Base-by-base conservation (phyloP, 2,888 invertebrate genomes). In the Embidobia sp. region DNA sequence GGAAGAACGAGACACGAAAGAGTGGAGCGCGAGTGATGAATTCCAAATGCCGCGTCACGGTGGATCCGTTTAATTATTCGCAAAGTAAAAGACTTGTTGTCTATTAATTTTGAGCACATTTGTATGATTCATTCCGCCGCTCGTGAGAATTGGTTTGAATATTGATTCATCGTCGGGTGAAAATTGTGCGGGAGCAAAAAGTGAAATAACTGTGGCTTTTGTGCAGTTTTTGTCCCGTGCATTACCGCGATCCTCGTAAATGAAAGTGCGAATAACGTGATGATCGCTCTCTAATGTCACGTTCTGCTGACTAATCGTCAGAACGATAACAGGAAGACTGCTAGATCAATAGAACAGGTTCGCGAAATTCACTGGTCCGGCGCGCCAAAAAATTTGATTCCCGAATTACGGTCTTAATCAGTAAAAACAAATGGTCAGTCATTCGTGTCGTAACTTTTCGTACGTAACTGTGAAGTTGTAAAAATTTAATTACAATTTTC, bases 191-290 rank as follows among this genome's bases (percentile, higher is more conserved):
- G 11, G 5, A 40, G 5, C 8, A 49, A 55, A 59, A 44, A 19
- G 1, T 3, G n/a, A 10, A 48, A 15, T 64, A 18, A 53, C 42
- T 53, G 53, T 51, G 15, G 6, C 26, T 44, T 48, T 10, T 7
- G 42, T 22, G 42, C 44, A 10, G 42, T 18, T 33, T 35, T 16
- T 42, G 11, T 15, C 10, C 35, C 46, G 29, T 46, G 33, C 61
- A 61, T 49, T 49, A 18, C 13, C 16, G 46, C 22, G 19, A 26
- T 15, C 18, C 26, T 48, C 33, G 13, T 59, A 46, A 44, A 73
- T 33, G 64, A 73, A 73, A 48, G 63, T 75, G 55, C 35, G 57
- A 70, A 42, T 26, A 59, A 48, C 22, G 40, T 59, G 46, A 53
- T 59, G 55, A 55, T 64, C 16, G 19, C 53, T 55, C 61, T 37